Percentiles rank a stretch among this genome's conserved stretches.
Evolutionary conservation across 2,797 vertebrate species (phyloP).

Genomic region (Lepus oiostolus): DNA sequence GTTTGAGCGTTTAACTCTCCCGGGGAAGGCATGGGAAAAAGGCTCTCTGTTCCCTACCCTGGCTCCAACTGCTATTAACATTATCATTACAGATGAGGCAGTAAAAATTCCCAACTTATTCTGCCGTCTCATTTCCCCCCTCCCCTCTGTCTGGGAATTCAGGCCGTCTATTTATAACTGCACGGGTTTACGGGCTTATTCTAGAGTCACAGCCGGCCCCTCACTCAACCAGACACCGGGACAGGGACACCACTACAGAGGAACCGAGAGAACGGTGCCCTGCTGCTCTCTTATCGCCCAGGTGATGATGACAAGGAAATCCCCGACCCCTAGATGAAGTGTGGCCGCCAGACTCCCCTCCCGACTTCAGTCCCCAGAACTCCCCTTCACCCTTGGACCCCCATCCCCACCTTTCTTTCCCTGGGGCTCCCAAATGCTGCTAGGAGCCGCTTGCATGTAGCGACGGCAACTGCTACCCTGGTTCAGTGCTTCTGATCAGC

Average conservation of each 20-base stretch:
- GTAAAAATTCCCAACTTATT: conserved; percentile 5
- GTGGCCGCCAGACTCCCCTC: not conserved
- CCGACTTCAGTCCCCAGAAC: not conserved
- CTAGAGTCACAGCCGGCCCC: not conserved
- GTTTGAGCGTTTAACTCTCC: not conserved
- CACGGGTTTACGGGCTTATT: not conserved
- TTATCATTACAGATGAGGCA: not conserved
- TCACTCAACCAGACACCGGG: not conserved
- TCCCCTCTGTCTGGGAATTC: conserved; percentile 55
- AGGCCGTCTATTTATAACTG: conserved; percentile 9
- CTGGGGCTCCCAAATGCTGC: not conserved
- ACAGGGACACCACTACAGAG: not conserved
- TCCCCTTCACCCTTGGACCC: not conserved
- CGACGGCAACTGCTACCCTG: rapidly evolving
- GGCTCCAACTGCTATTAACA: not conserved
- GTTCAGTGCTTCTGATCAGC: not conserved
- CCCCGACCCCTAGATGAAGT: not conserved
- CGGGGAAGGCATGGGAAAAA: conserved; percentile 55
- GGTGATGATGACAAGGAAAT: not conserved
- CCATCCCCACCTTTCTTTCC: conserved; percentile 12
- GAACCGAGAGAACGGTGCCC: not conserved
- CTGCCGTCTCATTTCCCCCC: not conserved
- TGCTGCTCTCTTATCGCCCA: not conserved
- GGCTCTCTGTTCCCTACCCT: not conserved
- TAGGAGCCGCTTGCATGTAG: not conserved